These are phyloP conservation scores for Mormyrus iriodes DNA, from an alignment of 2,113 vertebrate genomes.

Conservation along the genomic window DNA sequence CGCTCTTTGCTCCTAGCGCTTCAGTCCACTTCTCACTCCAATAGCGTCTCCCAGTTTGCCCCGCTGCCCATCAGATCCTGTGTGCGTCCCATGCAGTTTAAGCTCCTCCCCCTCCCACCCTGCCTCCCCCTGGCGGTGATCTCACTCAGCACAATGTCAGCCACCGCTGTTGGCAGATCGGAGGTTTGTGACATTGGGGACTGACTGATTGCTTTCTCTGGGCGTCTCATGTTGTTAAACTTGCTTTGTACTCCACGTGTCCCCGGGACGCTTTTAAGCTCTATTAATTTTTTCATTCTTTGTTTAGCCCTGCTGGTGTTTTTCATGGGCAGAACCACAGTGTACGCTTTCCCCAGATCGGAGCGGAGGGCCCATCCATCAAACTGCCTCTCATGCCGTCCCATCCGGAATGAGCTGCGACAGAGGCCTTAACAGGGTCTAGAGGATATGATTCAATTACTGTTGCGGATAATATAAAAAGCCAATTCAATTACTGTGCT, in stretches of 20 bases:
- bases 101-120: neutral
- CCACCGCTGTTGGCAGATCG: neutral
- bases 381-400: neutral
- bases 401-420: neutral
- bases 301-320: neutral
- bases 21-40: neutral
- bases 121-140: neutral
- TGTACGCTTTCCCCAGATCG: neutral
- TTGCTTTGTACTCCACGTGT: neutral
- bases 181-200: neutral
- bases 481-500: conserved; percentile 1
- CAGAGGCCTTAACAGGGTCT: conserved; percentile 4
- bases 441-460: conserved; percentile 18
- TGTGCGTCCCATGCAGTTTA: neutral
- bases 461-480: conserved; percentile 5
- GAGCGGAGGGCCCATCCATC: neutral
- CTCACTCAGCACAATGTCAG: neutral
- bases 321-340: neutral
- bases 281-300: conserved; percentile 9
- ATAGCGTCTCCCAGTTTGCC: neutral
- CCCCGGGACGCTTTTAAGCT: neutral
- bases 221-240: neutral
- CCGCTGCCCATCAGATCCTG: neutral
- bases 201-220: neutral
- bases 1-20: neutral